Base-by-base conservation (phyloP, 2,888 invertebrate species). In the Elgonia sp. region DNA sequence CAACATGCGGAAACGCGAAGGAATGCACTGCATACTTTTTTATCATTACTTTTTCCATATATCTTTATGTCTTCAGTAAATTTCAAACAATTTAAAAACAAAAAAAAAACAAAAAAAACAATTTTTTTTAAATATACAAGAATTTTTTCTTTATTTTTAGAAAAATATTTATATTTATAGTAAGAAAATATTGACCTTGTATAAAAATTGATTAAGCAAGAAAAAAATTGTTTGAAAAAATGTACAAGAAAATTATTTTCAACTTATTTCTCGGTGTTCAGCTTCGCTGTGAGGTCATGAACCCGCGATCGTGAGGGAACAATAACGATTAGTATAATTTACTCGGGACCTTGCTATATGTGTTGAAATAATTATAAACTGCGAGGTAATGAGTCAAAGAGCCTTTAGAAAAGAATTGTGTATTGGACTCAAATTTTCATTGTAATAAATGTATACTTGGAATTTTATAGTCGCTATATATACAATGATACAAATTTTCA, bases 321-420 rank as follows among this genome's bases (percentile, higher is more conserved):
- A 87, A 84, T 79, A 85, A 81, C 75, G 83, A 72, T 85, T 70
- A 85, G 89, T 77, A 89, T 89, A 90, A 90, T 91, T 91, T 75
- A 70, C 84, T 82, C 81, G 79, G 83, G 87, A 86, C 86, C 86
- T 79, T 86, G 91, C 76, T 81, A 83, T 82, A 89, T 86, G 84
- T 75, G 86, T 86, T 84, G 84, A 86, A 80, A 85, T 76, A 84
- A 91, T 91, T 90, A 84, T 86, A 85, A 69, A 60, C 85, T 77
- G 63, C 82, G 85, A 79, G 70, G 85, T 86, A 91, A 91, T 90
- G 90, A 91, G 87, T 84, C 90, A 81, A 83, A 77, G 75, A 90
- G 88, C 89, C 89, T 89, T 89, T 84, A 85, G 65, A 76, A 46
- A 40, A 87, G 83, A 86, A 83, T 75, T 65, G 21, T 65, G 3